Evolutionary conservation across 2,888 invertebrate species (phyloP).

Genomic region (Drosophila merina): DNA sequence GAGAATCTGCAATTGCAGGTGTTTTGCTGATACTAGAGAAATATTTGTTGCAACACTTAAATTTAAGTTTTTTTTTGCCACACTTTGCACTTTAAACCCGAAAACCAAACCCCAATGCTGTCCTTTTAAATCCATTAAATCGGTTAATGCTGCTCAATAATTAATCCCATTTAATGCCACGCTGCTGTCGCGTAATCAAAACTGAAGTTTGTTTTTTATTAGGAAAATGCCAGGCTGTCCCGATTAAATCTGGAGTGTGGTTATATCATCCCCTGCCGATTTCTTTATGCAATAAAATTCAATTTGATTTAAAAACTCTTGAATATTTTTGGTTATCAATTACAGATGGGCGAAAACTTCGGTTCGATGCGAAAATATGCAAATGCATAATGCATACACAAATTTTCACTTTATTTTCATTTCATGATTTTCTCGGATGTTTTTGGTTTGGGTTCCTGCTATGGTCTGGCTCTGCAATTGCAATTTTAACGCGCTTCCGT

Average conservation of each 20-base stretch:
- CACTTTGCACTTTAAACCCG: background rate
- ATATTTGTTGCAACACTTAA: background rate
- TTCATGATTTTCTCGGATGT: conserved; percentile 32
- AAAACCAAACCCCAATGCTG: background rate
- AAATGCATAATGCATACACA: conserved; percentile 60
- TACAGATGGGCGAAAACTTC: conserved; percentile 16
- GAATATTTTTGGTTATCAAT: conserved; percentile 50
- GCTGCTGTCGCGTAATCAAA: background rate
- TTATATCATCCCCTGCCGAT: background rate
- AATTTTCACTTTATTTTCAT: conserved; percentile 40
- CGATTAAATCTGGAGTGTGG: background rate
- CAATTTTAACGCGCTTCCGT: conserved; percentile 73
- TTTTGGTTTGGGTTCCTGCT: conserved; percentile 25
- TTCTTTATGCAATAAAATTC: background rate
- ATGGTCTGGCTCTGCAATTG: conserved; percentile 58
- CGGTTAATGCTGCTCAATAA: background rate
- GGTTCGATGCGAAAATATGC: conserved; percentile 40
- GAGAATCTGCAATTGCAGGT: background rate
- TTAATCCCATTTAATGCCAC: background rate
- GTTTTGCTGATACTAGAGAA: background rate
- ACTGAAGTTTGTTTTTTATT: conserved; percentile 1
- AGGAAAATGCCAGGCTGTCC: background rate
- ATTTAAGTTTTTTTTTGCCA: background rate
- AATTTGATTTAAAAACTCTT: conserved; percentile 10
- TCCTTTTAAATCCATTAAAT: conserved; percentile 1